Percentiles rank a stretch among this genome's conserved stretches.
These are phyloP conservation scores for Rhinella marina DNA, from an alignment of 2,797 vertebrate species.

Conservation along the genomic window DNA sequence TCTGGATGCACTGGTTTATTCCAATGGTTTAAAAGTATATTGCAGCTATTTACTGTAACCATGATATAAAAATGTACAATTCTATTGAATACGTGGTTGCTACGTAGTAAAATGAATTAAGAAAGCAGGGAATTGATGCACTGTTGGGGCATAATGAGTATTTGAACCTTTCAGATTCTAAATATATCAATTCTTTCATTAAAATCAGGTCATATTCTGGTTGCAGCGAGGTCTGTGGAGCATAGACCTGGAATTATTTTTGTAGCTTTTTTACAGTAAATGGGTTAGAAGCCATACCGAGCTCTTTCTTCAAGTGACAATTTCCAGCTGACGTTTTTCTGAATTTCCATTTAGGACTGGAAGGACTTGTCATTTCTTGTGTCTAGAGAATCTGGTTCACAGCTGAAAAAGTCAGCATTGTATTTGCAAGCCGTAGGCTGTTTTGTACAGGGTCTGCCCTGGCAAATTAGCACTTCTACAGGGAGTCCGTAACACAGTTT, in stretches of 20 bases:
- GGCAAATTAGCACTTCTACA: conserved; percentile 61
- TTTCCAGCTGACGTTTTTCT: conserved; percentile 57
- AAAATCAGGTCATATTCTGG: not conserved
- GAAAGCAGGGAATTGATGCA: not conserved
- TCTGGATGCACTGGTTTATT: not conserved
- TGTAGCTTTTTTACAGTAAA: conserved; percentile 12
- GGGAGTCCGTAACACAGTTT: conserved; percentile 57
- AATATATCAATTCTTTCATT: not conserved
- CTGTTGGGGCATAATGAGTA: not conserved
- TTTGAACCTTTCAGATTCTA: not conserved
- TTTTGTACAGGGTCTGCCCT: conserved; percentile 56
- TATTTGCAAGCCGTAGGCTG: conserved; percentile 55
- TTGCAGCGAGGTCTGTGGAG: conserved; percentile 1
- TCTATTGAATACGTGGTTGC: not conserved
- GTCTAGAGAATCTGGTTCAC: conserved; percentile 59
- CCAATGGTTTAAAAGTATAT: not conserved
- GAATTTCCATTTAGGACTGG: conserved; percentile 56
- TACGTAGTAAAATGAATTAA: not conserved
- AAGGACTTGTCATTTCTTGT: conserved; percentile 54
- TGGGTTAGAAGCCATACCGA: conserved; percentile 12
- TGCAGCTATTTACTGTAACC: not conserved
- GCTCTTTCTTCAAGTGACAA: conserved; percentile 54
- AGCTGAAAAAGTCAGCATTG: conserved; percentile 61
- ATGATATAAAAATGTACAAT: not conserved
- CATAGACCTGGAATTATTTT: not conserved